A percentile compares a stretch with the other conserved stretches of the same genome.
These are phyloP conservation scores for Melanchra persicariae DNA, from an alignment of 2,888 invertebrate genomes.

Conservation along the genomic window DNA sequence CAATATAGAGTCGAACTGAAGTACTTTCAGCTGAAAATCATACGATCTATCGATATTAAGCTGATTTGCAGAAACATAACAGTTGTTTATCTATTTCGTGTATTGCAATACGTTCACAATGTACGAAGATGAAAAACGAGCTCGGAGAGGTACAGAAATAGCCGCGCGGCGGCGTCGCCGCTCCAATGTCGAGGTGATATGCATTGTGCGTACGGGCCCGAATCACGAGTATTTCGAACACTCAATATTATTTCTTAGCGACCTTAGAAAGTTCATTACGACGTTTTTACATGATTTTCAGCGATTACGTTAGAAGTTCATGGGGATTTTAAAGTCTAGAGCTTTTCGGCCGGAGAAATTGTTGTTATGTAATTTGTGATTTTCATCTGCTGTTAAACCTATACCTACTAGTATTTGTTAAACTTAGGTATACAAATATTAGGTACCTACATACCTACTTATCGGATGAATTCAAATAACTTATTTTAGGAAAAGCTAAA, in stretches of 20 bases:
- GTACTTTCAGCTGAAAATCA: slow-evolving; percentile 1
- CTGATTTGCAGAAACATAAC: slow-evolving; percentile 27
- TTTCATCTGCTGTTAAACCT: too few relatives aligned
- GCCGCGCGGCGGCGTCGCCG: slow-evolving; percentile 68
- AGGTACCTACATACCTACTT: background rate
- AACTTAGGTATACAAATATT: background rate
- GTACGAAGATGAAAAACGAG: slow-evolving; percentile 80
- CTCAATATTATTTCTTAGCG: slow-evolving; percentile 50
- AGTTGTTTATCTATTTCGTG: slow-evolving; percentile 59
- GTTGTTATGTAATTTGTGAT: slow-evolving; percentile 36
- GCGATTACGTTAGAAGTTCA: slow-evolving; percentile 45
- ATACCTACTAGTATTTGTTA: background rate
- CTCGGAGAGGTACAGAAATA: slow-evolving; percentile 78
- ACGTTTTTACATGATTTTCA: slow-evolving; percentile 39
- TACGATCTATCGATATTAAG: slow-evolving; percentile 3
- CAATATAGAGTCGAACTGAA: background rate
- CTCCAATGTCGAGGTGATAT: slow-evolving; percentile 86
- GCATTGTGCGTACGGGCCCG: slow-evolving; percentile 71
- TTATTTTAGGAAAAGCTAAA: background rate
- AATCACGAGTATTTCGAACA: slow-evolving; percentile 41
- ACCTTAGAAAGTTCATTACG: slow-evolving; percentile 65
- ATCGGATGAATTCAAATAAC: too few relatives aligned
- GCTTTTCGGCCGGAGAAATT: background rate
- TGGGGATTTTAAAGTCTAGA: slow-evolving; percentile 14
- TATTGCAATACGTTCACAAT: slow-evolving; percentile 63